These are phyloP conservation scores for Lasioglossum morio DNA, from an alignment of 2,888 invertebrate genomes.

Conservation along the genomic window DNA sequence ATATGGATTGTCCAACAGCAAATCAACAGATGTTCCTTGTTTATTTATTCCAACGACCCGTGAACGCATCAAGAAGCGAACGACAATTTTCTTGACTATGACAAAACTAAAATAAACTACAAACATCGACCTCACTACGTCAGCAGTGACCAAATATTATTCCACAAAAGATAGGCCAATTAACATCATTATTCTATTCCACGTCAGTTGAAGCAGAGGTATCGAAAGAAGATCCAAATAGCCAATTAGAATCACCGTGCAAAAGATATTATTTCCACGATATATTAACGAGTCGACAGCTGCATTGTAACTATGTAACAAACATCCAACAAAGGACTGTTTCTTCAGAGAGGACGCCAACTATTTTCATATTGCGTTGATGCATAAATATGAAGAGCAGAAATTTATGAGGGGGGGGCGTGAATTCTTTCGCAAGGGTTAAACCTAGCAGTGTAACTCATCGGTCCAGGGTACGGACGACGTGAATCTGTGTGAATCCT, in stretches of 20 bases:
- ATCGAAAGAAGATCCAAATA: background rate
- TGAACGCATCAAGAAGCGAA: background rate
- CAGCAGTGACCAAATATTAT: background rate
- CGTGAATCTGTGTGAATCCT: background rate
- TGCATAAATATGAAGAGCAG: background rate
- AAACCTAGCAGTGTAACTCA: background rate
- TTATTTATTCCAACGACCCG: background rate
- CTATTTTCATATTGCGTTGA: background rate
- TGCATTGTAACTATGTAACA: background rate
- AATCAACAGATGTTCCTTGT: background rate
- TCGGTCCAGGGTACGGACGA: too few relatives aligned
- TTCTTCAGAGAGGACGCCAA: background rate
- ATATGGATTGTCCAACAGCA: background rate
- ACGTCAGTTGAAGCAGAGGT: background rate
- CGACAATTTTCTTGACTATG: background rate
- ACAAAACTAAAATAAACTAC: background rate
- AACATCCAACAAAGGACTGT: background rate
- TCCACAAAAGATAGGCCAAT: background rate
- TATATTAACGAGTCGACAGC: background rate
- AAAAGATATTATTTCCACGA: background rate
- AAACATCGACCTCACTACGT: background rate
- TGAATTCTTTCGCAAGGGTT: background rate
- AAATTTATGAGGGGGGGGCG: background rate
- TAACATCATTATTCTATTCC: background rate
- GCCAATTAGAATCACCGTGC: background rate